Conservation (phyloP, 1,140 invertebrate genomes). For the Halotydeus destructor region DNA sequence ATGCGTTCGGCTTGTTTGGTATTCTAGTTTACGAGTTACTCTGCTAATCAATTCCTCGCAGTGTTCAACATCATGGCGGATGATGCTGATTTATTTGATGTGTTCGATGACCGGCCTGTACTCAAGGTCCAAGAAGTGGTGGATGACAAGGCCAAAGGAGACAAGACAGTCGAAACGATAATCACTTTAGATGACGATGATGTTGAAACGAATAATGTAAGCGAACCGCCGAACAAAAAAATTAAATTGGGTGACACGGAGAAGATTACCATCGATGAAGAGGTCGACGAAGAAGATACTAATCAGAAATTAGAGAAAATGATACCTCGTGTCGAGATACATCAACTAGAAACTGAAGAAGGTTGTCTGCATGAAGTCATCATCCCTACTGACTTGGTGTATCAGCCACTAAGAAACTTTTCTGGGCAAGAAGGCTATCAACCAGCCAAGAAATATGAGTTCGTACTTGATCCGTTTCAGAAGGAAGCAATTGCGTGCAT, state of each 20-base stretch:
- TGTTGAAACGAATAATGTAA: constrained; percentile 3
- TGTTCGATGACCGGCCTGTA: neutral
- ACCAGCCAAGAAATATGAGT: constrained; percentile 80
- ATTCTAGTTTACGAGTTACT: neutral
- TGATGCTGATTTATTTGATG: neutral
- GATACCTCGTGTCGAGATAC: constrained; percentile 1
- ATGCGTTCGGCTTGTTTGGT: too few relatives aligned
- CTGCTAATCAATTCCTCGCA: neutral
- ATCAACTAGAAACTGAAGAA: constrained; percentile 8
- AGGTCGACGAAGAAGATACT: constrained; percentile 1
- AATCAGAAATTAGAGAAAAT: constrained; percentile 4
- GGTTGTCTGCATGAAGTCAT: constrained; percentile 33
- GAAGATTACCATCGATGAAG: neutral
- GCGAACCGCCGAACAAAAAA: constrained; percentile 1
- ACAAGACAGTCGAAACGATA: neutral
- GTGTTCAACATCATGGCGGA: neutral
- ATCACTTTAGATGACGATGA: constrained; percentile 2
- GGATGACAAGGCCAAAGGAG: neutral
- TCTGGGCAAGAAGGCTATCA: constrained; percentile 25
- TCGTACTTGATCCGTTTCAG: constrained; percentile 93
- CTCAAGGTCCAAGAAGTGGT: neutral
- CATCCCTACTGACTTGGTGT: constrained; percentile 59
- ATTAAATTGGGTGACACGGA: constrained; percentile 3
- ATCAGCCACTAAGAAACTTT: constrained; percentile 40
- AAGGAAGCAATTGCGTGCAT: constrained; percentile 91